Evolutionary conservation across 2,888 invertebrate genomes (phyloP).

Genomic region (Andricus curvator): DNA sequence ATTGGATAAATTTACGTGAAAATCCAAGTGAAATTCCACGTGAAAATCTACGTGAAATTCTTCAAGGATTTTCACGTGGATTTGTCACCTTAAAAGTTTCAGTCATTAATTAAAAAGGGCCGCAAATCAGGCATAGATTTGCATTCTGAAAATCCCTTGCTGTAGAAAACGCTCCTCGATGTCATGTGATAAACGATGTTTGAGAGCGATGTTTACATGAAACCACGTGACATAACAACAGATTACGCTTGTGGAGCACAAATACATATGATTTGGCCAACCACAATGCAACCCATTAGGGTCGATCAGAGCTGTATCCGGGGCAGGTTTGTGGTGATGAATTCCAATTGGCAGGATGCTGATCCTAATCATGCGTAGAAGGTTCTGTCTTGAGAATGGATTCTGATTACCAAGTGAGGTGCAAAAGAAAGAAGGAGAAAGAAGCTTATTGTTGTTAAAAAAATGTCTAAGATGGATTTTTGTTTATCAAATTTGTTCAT

Average conservation of each 20-base stretch:
- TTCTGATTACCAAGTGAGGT: background rate
- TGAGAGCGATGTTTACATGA: constrained; percentile 55
- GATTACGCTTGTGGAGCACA: constrained; percentile 48
- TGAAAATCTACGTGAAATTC: too few species aligned
- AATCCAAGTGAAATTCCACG: too few species aligned
- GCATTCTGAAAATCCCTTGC: background rate
- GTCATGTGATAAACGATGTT: constrained; percentile 41
- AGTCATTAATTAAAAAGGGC: too few species aligned
- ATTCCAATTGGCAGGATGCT: constrained; percentile 2
- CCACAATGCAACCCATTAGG: constrained; percentile 54
- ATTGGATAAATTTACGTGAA: too few species aligned
- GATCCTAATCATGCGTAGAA: constrained; percentile 9
- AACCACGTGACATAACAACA: constrained; percentile 50
- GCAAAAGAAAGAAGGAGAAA: too few species aligned
- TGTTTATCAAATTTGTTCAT: too few species aligned
- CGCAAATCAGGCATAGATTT: background rate
- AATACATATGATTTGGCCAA: constrained; percentile 54
- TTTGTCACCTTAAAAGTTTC: too few species aligned
- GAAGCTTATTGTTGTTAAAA: too few species aligned
- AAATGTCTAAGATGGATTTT: too few species aligned
- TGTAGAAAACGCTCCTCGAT: background rate
- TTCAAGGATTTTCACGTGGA: too few species aligned
- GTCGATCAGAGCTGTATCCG: constrained; percentile 47
- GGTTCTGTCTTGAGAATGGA: background rate
- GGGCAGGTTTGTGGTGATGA: constrained; percentile 54